Evolutionary conservation across 2,797 vertebrate genomes (phyloP), one percentile per base, ranked within the genome.

Genomic region (Eurystomus glaucurus): DNA sequence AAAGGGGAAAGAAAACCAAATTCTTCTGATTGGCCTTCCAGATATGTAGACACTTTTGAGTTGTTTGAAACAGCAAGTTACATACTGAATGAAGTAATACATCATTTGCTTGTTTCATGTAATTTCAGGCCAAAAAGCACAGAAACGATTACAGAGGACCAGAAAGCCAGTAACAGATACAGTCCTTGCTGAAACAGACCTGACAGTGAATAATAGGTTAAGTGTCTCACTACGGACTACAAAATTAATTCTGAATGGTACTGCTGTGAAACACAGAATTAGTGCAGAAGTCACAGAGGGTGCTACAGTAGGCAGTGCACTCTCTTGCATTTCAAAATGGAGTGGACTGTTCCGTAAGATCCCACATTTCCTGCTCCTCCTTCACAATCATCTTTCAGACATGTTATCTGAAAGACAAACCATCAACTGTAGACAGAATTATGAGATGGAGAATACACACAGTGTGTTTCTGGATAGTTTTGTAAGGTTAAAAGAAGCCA

Each of bases 1-100:
- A 83, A 8, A 50, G 17, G 11, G 4, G 4, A 14, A 11, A 2
- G 31, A 52, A 74, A 6, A 0, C 0, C 16, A 57, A n/a, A 77
- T 33, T 81, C n/a, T 71, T 75, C 10, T 33, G 20, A 25, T 5
- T 23, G 0, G 6, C 51, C 31, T 81, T 70, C 6, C 9, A 50
- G 13, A 26, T 61, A 41, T 6, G 3, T 35, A 72, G 54, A 61
- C 1, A 17, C 6, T 72, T 86, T 10, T 61, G 54, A 57, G 19
- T 14, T 91, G 10, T 55, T 84, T 77, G 12, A 64, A 58, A 43
- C 14, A 57, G n/a, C 2, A 77, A 35, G 10, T 77, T 43, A 29
- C 3, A 10, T 10, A 39, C 7, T 58, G 35, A 82, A 62, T 17
- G 29, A 50, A 82, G 9, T 66, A 58, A 68, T 46, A 41, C 0